phyloP scores from a whole-genome alignment of 64 coral and sea anemone species.

The Dendronephthya gigantea region DNA sequence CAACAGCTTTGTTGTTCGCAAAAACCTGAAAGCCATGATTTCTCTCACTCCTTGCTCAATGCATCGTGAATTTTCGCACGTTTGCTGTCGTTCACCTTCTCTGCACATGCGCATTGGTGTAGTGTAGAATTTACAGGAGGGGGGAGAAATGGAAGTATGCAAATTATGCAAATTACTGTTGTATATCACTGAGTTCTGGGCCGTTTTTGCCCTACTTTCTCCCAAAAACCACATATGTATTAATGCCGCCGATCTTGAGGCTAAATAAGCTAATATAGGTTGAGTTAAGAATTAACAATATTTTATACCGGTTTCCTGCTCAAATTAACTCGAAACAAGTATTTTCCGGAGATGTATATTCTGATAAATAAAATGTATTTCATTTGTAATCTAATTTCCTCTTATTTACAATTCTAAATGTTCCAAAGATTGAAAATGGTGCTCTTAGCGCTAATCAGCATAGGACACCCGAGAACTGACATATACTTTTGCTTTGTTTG shows the following conservation, averaged over 20 bases:
- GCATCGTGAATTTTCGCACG: neutral
- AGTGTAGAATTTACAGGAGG: neutral
- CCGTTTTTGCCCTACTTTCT: too few species aligned
- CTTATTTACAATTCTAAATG: neutral
- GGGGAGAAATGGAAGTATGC: neutral
- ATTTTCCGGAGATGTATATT: too few species aligned
- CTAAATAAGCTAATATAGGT: too few species aligned
- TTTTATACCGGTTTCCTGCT: too few species aligned
- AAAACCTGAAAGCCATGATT: neutral
- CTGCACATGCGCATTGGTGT: neutral
- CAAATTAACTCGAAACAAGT: too few species aligned
- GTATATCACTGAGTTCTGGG: too few species aligned
- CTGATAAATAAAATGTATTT: conserved; percentile 5
- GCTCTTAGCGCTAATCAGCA: neutral
- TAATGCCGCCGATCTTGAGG: too few species aligned
- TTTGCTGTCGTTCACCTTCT: neutral
- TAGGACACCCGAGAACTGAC: conserved; percentile 10
- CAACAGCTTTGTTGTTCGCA: neutral
- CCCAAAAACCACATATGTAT: too few species aligned
- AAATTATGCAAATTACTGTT: too few species aligned
- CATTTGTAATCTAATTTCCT: neutral
- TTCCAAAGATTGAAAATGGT: neutral
- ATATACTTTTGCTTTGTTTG: conserved; percentile 16
- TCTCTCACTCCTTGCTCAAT: neutral
- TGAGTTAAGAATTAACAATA: too few species aligned